Evolutionary conservation across 2,797 vertebrate species (phyloP).

Genomic region (Eleutherodactylus coqui): DNA sequence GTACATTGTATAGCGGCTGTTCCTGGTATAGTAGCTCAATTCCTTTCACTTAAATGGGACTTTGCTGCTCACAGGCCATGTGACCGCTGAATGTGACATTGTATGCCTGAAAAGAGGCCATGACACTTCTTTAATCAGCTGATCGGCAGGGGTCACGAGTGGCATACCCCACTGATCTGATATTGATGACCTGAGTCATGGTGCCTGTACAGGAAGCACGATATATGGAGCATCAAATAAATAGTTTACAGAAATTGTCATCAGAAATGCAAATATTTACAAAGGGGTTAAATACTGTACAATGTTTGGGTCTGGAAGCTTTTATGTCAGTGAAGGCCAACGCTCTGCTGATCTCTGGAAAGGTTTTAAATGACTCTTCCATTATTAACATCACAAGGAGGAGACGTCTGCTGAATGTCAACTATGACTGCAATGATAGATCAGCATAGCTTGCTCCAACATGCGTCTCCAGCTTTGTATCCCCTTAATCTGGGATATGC

Average conservation of each 20-base stretch:
- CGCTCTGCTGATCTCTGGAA: neutral
- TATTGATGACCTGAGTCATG: too few relatives aligned
- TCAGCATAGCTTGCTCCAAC: neutral
- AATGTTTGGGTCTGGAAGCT: neutral
- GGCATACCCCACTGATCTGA: too few relatives aligned
- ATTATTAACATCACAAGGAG: neutral
- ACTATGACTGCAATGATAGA: neutral
- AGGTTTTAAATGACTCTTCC: neutral
- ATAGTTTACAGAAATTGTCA: neutral
- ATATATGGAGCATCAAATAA: neutral
- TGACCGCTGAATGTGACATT: too few relatives aligned
- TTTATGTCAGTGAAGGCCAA: neutral
- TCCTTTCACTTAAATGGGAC: too few relatives aligned
- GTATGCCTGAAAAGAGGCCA: too few relatives aligned
- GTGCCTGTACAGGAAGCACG: neutral
- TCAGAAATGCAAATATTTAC: neutral
- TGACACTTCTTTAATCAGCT: too few relatives aligned
- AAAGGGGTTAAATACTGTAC: neutral
- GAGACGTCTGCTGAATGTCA: slow-evolving; percentile 6
- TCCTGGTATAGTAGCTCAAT: too few relatives aligned
- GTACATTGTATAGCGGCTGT: too few relatives aligned
- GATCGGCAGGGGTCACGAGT: too few relatives aligned
- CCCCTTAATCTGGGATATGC: too few relatives aligned
- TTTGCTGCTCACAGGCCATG: too few relatives aligned
- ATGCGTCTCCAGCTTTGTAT: neutral